Conservation (phyloP, 2,797 vertebrate species). For the Antrozous pallidus region DNA sequence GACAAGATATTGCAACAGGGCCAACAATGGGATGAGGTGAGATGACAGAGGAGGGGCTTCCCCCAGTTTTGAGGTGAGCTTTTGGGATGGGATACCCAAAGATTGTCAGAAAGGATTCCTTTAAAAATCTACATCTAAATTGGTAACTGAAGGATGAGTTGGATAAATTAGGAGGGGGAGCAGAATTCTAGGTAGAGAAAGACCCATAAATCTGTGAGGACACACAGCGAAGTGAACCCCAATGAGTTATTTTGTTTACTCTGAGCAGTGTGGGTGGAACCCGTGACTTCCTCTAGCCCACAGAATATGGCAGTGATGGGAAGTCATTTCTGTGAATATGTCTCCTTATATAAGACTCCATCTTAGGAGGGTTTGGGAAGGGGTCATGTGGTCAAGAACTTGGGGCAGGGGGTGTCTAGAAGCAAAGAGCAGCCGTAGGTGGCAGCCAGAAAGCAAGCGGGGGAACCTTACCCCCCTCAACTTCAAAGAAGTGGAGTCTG, state of each 20-base stretch:
- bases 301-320: background rate
- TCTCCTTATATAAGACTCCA: background rate
- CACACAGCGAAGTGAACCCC: background rate
- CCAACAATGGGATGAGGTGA: no score
- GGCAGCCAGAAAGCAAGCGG: background rate
- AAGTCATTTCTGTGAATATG: background rate
- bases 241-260: background rate
- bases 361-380: background rate
- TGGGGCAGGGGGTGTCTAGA: rapidly evolving
- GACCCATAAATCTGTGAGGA: background rate
- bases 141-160: background rate
- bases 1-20: background rate
- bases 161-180: background rate
- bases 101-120: background rate
- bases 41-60: background rate
- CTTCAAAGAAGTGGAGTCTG: background rate
- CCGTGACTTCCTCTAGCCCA: background rate
- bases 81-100: background rate
- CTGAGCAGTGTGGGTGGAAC: background rate
- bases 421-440: background rate
- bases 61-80: background rate
- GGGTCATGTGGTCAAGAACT: background rate
- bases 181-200: background rate
- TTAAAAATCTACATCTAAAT: background rate
- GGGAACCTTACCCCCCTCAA: background rate